phyloP scores from a whole-genome alignment of 1,140 invertebrate genomes.

The Penaeus vannamei region DNA sequence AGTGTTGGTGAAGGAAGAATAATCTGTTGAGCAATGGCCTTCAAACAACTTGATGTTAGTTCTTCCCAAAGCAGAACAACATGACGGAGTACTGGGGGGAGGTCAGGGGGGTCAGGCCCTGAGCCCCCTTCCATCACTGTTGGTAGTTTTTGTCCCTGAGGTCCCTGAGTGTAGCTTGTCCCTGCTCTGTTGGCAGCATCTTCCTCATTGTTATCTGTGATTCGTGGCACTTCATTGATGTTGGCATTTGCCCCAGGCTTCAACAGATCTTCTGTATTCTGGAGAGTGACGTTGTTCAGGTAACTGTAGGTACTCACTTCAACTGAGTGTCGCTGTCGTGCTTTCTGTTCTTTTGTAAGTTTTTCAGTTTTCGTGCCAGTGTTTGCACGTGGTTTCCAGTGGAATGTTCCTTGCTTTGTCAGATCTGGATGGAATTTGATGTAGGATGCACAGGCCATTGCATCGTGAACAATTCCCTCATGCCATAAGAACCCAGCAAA shows the following conservation, averaged over 20 bases:
- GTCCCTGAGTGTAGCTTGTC: conserved; percentile 46
- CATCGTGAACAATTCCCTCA: conserved; percentile 96
- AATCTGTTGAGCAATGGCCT: conserved; percentile 78
- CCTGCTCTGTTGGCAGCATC: conserved; percentile 41
- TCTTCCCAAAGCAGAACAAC: conserved; percentile 89
- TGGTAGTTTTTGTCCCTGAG: conserved; percentile 58
- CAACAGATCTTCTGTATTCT: conserved; percentile 66
- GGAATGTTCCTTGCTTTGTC: conserved; percentile 62
- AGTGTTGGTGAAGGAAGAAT: conserved; percentile 71
- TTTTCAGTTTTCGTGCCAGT: conserved; percentile 67
- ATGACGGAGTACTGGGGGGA: conserved; percentile 88
- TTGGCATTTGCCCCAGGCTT: conserved; percentile 62
- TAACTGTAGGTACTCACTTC: conserved; percentile 77
- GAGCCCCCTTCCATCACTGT: conserved; percentile 60
- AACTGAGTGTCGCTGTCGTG: conserved; percentile 86
- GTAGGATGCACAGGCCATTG: conserved; percentile 96
- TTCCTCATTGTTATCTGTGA: conserved; percentile 57
- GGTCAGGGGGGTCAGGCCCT: conserved; percentile 74
- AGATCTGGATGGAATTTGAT: conserved; percentile 91
- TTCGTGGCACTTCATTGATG: conserved; percentile 62
- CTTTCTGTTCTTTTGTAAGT: conserved; percentile 70
- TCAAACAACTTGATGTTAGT: conserved; percentile 80
- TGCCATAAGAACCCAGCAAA: conserved; percentile 98
- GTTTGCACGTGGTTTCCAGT: conserved; percentile 68
- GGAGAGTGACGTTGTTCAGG: conserved; percentile 65